Evolutionary conservation across 2,888 invertebrate species (phyloP).

Genomic region (Thymelicus acteon): DNA sequence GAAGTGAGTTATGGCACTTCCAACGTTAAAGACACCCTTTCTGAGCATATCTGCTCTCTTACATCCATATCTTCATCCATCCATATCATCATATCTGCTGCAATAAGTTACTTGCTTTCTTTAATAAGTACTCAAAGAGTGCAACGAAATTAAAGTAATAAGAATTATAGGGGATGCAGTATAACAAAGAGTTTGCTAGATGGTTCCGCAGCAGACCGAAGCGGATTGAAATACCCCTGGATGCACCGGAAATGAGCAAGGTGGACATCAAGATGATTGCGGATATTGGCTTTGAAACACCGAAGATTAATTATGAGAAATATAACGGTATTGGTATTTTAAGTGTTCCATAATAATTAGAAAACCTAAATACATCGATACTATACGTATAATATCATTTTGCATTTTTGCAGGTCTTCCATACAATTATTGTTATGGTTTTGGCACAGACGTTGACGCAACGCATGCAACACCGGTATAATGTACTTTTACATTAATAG

Average conservation of each 20-base stretch:
- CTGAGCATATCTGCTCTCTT: neutral
- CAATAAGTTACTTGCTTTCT: too few species aligned
- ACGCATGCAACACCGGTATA: constrained; percentile 90
- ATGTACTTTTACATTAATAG: too few species aligned
- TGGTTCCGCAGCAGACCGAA: constrained; percentile 40
- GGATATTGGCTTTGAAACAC: constrained; percentile 89
- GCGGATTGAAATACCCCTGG: constrained; percentile 38
- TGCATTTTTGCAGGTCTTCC: constrained; percentile 80
- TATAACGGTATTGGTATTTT: too few species aligned
- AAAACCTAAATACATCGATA: too few species aligned
- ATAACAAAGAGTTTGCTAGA: constrained; percentile 22
- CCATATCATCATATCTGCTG: too few species aligned
- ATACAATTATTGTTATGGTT: constrained; percentile 95
- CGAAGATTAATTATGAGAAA: constrained; percentile 88
- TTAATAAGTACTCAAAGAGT: too few species aligned
- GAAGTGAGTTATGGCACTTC: too few species aligned
- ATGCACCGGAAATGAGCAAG: constrained; percentile 53
- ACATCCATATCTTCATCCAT: too few species aligned
- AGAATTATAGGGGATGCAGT: constrained; percentile 26
- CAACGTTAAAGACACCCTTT: too few species aligned
- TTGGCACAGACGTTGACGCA: constrained; percentile 90
- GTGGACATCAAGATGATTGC: constrained; percentile 25
- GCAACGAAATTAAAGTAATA: too few species aligned
- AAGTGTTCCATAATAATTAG: too few species aligned
- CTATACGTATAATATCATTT: too few species aligned